Evolutionary conservation across 2,113 vertebrate species (phyloP).

Genomic region (Pelecanoides urinatrix): DNA sequence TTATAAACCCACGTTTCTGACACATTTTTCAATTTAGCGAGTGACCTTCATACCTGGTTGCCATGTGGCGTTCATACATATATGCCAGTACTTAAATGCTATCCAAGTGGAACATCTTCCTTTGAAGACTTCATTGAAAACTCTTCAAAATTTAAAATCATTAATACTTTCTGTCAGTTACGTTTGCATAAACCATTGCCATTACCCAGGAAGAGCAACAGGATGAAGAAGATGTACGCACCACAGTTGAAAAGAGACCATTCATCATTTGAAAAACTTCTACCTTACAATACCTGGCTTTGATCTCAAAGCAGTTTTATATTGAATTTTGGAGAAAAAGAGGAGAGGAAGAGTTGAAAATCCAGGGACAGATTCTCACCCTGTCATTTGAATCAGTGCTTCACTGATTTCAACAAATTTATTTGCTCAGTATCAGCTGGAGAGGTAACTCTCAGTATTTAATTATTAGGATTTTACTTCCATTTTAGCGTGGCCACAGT

Average conservation of each 20-base stretch:
- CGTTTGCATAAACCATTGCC: not conserved
- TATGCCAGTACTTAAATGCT: not conserved
- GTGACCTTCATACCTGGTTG: not conserved
- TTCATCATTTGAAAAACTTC: not conserved
- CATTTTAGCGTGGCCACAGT: constrained; percentile 58
- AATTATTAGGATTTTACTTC: constrained; percentile 59
- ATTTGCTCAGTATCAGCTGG: not conserved
- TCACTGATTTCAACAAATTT: not conserved
- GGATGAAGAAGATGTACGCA: not conserved
- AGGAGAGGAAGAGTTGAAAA: not conserved
- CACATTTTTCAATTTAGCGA: not conserved
- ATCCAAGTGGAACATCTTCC: not conserved
- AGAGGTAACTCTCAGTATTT: not conserved
- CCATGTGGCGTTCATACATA: not conserved
- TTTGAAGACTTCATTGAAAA: not conserved
- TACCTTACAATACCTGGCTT: not conserved
- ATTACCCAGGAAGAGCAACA: not conserved
- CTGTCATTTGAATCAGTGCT: not conserved
- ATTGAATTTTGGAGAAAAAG: not conserved
- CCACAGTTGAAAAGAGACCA: not conserved
- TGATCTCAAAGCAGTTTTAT: not conserved
- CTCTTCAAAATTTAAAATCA: not conserved
- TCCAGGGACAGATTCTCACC: not conserved
- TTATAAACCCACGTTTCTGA: not conserved
- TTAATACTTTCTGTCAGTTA: not conserved